A percentile compares a stretch with the other conserved stretches of the same genome.
Evolutionary conservation across 2,888 invertebrate species (phyloP).

Genomic region (Hylaea fasciaria): DNA sequence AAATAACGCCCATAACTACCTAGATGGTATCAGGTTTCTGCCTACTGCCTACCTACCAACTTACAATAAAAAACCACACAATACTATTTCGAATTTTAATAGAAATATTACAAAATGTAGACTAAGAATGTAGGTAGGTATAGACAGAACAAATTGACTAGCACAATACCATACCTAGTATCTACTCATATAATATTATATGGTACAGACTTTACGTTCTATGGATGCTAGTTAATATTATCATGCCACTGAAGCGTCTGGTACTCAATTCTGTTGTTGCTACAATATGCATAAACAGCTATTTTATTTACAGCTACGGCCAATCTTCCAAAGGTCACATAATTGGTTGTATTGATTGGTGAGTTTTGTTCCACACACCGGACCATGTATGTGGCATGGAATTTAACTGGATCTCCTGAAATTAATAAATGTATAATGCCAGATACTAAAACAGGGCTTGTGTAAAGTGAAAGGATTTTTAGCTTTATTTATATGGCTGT

Average conservation of each 20-base stretch:
- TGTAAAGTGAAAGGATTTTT: background rate
- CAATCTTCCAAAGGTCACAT: constrained; percentile 89
- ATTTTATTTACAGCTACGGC: constrained; percentile 92
- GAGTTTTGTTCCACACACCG: constrained; percentile 85
- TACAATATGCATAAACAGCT: constrained; percentile 87
- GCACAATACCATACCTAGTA: too few species aligned
- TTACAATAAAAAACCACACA: too few species aligned
- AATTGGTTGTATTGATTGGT: constrained; percentile 77
- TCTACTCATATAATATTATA: too few species aligned
- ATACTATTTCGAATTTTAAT: too few species aligned
- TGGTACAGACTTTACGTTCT: too few species aligned
- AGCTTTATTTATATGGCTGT: too few species aligned
- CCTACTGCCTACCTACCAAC: too few species aligned
- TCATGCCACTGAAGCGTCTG: constrained; percentile 86
- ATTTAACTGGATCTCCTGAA: constrained; percentile 91
- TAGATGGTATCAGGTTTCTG: too few species aligned
- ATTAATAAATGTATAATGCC: constrained; percentile 37
- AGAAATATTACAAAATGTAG: too few species aligned
- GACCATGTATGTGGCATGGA: constrained; percentile 91
- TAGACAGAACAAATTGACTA: too few species aligned
- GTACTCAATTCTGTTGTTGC: constrained; percentile 73
- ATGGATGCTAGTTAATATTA: constrained; percentile 54
- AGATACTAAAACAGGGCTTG: background rate
- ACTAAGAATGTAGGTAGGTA: too few species aligned
- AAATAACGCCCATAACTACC: too few species aligned